Base-by-base conservation (phyloP, 2,888 invertebrate genomes). In the Drosophila emarginata region DNA sequence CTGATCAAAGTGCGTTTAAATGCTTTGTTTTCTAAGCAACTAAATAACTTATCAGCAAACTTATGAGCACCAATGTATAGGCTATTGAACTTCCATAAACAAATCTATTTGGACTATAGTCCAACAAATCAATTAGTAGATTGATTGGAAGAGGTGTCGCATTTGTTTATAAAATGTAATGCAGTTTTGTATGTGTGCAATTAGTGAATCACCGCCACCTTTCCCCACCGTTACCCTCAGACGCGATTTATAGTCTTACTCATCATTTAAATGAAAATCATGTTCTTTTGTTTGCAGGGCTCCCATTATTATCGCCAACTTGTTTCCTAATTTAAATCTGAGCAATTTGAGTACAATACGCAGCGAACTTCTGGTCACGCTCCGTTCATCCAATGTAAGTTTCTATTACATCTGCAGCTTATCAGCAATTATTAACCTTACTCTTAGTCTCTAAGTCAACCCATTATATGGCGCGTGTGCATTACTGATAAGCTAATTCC, bases 281-380 rank as follows among this genome's bases (percentile, higher is more conserved):
- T 21, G 7, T 50, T 67, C 64, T 61, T 64, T 64, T 73, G 59
- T 68, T 84, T 76, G 23, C 80, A 91, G 91, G 81, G 90, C 90
- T 37, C 89, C 90, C n/a, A 86, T 80, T 21, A 90, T 91, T 63
- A 89, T 91, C 71, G 87, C 90, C 62, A 82, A 85, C 54, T 78
- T 91, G 64, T 91, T 91, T 80, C 91, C 91, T 11, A 87, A 90
- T 67, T 80, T 91, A 26, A 90, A 91, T 75, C 77, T 91, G 45
- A 90, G 84, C 21, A 91, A 89, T 74, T 89, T 90, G 72, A 91
- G 89, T 67, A 89, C 78, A 66, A 89, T 90, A 76, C 80, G 91
- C 67, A 89, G 84, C 74, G 91, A 89, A 66, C 71, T 91, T 59
- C 74, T 91, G 65, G 75, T 87, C 70, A 87, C 90, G 61, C 78